Evolutionary conservation across 2,797 vertebrate genomes (phyloP).

Genomic region (Coreius guichenoti): DNA sequence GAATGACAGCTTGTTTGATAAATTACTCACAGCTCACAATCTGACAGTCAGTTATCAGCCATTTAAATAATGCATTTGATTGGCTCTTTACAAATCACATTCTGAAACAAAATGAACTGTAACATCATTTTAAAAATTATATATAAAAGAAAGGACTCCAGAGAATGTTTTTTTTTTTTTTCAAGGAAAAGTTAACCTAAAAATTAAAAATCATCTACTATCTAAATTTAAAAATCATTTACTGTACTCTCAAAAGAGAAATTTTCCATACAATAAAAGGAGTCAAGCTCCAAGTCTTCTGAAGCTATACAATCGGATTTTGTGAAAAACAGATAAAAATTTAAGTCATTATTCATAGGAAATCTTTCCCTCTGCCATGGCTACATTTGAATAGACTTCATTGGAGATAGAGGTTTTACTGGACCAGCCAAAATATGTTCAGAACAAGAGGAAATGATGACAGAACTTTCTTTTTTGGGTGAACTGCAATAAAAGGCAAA

Average conservation of each 20-base stretch:
- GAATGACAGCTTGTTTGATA: constrained; percentile 30
- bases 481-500: not conserved
- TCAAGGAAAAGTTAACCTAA: not conserved
- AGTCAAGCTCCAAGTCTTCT: not conserved
- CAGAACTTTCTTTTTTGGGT: not conserved
- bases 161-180: not conserved
- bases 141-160: not conserved
- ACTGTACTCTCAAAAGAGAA: not conserved
- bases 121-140: not conserved
- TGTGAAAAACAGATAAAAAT: not conserved
- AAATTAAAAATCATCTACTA: not conserved
- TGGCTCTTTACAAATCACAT: not conserved
- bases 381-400: not conserved
- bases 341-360: not conserved
- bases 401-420: not conserved
- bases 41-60: constrained; percentile 10
- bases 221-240: no score
- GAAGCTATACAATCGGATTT: not conserved
- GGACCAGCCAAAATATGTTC: not conserved
- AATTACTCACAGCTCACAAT: constrained; percentile 33
- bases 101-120: not conserved
- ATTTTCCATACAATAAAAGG: not conserved
- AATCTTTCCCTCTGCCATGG: not conserved
- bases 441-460: not conserved
- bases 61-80: constrained; percentile 22